These are phyloP conservation scores for Brachionichthys hirsutus DNA, from an alignment of 2,113 vertebrate species.

Conservation along the genomic window DNA sequence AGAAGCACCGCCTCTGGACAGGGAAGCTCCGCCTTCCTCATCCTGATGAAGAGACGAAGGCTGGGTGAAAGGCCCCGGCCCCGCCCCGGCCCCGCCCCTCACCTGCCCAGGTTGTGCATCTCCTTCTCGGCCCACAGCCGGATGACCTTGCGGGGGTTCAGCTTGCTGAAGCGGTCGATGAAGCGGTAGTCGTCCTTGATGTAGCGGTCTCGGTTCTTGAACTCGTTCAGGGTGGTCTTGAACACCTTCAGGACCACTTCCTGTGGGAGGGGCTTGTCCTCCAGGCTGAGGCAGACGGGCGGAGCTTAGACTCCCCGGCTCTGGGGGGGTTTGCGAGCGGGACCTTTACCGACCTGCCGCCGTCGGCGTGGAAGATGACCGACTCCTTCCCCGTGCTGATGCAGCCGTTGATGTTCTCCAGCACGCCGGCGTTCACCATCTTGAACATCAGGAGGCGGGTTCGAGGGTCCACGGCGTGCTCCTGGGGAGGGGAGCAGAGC, in stretches of 20 bases:
- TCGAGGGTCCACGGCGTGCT: constrained; percentile 96
- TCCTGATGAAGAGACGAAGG: constrained; percentile 71
- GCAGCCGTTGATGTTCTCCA: constrained; percentile 96
- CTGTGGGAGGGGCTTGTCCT: constrained; percentile 81
- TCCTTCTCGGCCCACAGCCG: constrained; percentile 98
- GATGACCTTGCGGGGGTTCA: constrained; percentile 97
- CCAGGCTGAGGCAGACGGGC: too few relatives aligned
- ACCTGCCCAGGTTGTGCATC: constrained; percentile 96
- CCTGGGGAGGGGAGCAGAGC: constrained; percentile 69
- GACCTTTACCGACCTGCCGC: constrained; percentile 86
- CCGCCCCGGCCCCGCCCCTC: too few relatives aligned
- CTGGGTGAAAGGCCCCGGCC: too few relatives aligned
- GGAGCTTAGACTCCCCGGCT: too few relatives aligned
- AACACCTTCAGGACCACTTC: constrained; percentile 97
- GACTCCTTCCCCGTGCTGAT: constrained; percentile 98
- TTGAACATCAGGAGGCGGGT: constrained; percentile 96
- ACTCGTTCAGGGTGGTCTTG: constrained; percentile 98
- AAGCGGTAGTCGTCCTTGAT: constrained; percentile 99
- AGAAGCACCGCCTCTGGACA: constrained; percentile 91
- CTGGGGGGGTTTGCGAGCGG: too few relatives aligned
- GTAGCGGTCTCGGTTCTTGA: constrained; percentile 96
- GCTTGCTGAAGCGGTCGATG: constrained; percentile 94
- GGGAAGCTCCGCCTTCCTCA: constrained; percentile 89
- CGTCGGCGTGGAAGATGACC: constrained; percentile 94
- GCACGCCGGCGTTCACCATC: constrained; percentile 90